Evolutionary conservation across 2,113 vertebrate genomes (phyloP).

Genomic region (Chionis minor): DNA sequence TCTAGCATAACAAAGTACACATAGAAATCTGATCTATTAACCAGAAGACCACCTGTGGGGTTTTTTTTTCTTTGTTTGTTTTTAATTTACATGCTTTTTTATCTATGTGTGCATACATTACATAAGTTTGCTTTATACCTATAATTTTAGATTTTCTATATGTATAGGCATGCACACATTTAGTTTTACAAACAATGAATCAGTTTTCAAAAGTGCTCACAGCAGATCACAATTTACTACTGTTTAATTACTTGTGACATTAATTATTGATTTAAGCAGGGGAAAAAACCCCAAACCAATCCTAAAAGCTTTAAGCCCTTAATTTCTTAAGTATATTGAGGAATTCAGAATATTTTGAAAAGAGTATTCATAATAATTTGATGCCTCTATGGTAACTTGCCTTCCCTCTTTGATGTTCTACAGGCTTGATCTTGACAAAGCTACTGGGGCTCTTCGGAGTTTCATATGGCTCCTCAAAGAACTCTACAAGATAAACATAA

Average conservation of each 20-base stretch:
- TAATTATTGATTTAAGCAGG: not conserved
- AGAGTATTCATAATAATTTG: not conserved
- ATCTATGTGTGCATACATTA: not conserved
- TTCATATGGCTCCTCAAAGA: slow-evolving; percentile 31
- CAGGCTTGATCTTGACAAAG: slow-evolving; percentile 9
- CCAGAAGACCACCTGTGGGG: not conserved
- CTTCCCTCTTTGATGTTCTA: slow-evolving; percentile 8
- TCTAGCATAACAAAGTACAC: not conserved
- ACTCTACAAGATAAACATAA: slow-evolving; percentile 46
- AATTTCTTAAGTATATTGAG: not conserved
- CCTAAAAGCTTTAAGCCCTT: not conserved
- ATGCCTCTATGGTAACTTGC: slow-evolving; percentile 14
- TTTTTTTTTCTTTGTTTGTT: not conserved
- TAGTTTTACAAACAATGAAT: not conserved
- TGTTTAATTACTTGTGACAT: not conserved
- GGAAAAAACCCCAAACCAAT: not conserved
- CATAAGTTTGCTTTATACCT: not conserved
- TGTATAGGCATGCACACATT: not conserved
- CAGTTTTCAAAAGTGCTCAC: not conserved
- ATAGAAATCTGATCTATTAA: not conserved
- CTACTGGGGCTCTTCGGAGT: not conserved
- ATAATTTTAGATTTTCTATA: not conserved
- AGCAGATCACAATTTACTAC: not conserved
- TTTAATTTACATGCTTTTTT: not conserved
- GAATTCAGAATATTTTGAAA: not conserved